Base-by-base conservation (phyloP, 1,140 invertebrate genomes). In the Lanistes nyassanus region DNA sequence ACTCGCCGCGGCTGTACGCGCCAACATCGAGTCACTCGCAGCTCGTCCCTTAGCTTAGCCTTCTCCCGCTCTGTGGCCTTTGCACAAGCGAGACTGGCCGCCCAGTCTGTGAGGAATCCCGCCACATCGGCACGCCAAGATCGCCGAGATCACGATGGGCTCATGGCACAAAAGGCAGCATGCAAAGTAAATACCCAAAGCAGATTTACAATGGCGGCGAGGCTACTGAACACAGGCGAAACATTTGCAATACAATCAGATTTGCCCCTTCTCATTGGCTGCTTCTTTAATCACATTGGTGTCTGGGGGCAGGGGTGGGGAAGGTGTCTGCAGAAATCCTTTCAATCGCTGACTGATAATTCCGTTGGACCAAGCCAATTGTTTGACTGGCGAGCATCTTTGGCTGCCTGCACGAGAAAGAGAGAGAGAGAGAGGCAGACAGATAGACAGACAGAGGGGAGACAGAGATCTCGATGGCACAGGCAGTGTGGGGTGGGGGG, bases 181-280 rank as follows among this genome's bases (percentile, higher is more conserved):
- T 47, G 42, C 42, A 47, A 47, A 13, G 42, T 47, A 47, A 47
- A 47, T 47, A 47, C 42, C 42, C 42, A 47, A 6, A 47, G 42
- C 42, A 47, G 42, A 47, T 47, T 47, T 47, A 47, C 42, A 47
- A 60, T 7, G 29, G 13, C 23, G 56, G 29, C 1, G 23, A 60
- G 56, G 23, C 56, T 60, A 60, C 56, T 60, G 56, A 31, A 31
- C 56, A 60, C 29, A 23, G 56, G 29, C 56, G 29, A 60, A 60
- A 60, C 56, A 60, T 60, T 60, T 60, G 56, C 56, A 60, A 60
- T 60, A 60, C 56, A 60, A 60, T 60, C 29, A 60, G 23, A 60
- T 60, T 60, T 60, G 56, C n/a, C 56, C 56, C n/a, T 31, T 60
- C 56, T 60, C n/a, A 60, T 60, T 60, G 56, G 56, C 29, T 31